These are phyloP conservation scores for Acanthurus tractus DNA, from an alignment of 2,797 vertebrate species.

Conservation along the genomic window DNA sequence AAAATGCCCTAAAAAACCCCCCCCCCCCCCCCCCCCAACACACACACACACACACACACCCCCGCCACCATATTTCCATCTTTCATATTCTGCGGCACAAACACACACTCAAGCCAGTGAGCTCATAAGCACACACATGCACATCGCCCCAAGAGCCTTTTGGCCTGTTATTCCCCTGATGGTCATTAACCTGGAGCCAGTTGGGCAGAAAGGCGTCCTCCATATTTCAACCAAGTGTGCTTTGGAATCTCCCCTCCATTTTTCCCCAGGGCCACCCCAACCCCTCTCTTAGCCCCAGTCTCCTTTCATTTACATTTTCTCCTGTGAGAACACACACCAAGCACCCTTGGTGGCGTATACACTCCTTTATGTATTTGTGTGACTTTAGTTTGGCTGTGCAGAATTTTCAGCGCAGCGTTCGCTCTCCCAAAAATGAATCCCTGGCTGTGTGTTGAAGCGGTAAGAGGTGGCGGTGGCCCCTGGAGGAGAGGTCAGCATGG, in stretches of 20 bases:
- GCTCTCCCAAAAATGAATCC: conserved; percentile 63
- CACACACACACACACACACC: background rate
- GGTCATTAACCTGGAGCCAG: conserved; percentile 81
- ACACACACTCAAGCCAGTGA: conserved; percentile 47
- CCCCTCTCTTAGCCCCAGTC: conserved; percentile 18
- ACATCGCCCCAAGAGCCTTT: conserved; percentile 59
- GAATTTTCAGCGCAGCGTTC: conserved; percentile 45
- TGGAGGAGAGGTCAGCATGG: conserved; percentile 80
- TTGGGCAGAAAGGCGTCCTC: conserved; percentile 66
- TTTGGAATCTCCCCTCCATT: conserved; percentile 59
- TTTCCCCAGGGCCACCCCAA: conserved; percentile 42
- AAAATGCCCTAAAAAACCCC: conserved; percentile 52
- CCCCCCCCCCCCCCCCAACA: too few species aligned
- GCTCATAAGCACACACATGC: conserved; percentile 26
- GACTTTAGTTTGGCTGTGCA: conserved; percentile 36
- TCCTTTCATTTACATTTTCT: conserved; percentile 68
- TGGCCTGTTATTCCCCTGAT: conserved; percentile 75
- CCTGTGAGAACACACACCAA: conserved; percentile 43
- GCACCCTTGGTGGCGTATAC: conserved; percentile 40
- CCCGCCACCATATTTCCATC: conserved; percentile 53
- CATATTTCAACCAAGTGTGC: conserved; percentile 73
- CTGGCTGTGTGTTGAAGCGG: conserved; percentile 65
- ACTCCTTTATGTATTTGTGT: conserved; percentile 39
- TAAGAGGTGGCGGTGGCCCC: conserved; percentile 79
- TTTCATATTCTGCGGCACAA: conserved; percentile 66